Percentiles rank a stretch among this genome's conserved stretches.
phyloP scores from a whole-genome alignment of 2,797 vertebrate species.

The Pantherophis vulpinus region DNA sequence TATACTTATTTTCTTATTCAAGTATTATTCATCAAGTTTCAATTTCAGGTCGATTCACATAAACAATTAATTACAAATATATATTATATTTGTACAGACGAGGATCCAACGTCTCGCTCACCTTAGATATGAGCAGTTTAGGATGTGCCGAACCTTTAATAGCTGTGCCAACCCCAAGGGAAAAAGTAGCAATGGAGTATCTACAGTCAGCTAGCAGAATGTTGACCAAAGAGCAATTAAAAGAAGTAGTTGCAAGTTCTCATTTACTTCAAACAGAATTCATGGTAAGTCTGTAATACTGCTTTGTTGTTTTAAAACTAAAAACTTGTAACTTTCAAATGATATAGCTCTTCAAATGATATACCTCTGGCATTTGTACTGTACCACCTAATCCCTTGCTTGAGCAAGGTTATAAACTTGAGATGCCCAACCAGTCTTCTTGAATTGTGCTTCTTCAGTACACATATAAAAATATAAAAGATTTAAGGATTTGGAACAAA shows the following conservation, averaged over 20 bases:
- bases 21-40: not conserved
- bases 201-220: conserved; percentile 82
- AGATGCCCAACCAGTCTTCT: not conserved
- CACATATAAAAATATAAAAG: not conserved
- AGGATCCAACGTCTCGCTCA: conserved; percentile 95
- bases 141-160: conserved; percentile 85
- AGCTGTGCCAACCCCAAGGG: conserved; percentile 80
- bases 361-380: not conserved
- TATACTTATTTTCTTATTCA: not conserved
- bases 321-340: not conserved
- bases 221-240: conserved; percentile 83
- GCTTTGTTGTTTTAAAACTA: not conserved
- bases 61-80: conserved; percentile 2
- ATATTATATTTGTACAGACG: conserved; percentile 72
- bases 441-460: not conserved
- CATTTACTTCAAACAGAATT: conserved; percentile 91
- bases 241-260: conserved; percentile 75
- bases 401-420: not conserved
- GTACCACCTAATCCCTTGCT: not conserved
- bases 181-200: conserved; percentile 86
- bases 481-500: not conserved
- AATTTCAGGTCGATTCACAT: not conserved
- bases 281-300: conserved; percentile 73
- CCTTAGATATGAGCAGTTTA: conserved; percentile 91
- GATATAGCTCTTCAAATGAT: not conserved